phyloP scores from a whole-genome alignment of 2,113 vertebrate genomes.

The Irena cyanogastra region DNA sequence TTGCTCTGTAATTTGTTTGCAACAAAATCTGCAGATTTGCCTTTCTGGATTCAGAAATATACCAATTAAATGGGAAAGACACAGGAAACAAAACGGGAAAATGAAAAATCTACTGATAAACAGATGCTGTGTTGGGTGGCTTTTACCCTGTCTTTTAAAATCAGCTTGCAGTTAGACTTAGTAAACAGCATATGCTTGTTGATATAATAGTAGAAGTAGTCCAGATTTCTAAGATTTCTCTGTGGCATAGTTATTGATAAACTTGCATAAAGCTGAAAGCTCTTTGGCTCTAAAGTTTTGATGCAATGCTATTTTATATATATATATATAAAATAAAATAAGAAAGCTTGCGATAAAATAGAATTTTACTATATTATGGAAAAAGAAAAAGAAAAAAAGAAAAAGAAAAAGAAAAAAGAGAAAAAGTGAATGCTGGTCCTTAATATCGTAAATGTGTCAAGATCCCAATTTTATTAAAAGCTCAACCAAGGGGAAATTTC shows the following conservation, averaged over 20 bases:
- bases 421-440: no score
- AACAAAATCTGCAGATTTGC: background rate
- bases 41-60: background rate
- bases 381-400: background rate
- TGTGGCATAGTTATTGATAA: background rate
- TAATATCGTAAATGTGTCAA: background rate
- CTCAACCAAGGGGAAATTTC: background rate
- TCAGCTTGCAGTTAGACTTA: background rate
- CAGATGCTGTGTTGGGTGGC: background rate
- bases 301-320: background rate
- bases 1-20: background rate
- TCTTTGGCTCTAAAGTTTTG: background rate
- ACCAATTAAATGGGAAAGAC: background rate
- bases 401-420: no score
- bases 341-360: background rate
- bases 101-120: background rate
- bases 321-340: background rate
- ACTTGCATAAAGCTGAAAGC: background rate
- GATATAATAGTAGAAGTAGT: background rate
- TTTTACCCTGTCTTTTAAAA: background rate
- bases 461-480: background rate
- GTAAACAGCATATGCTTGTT: background rate
- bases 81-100: background rate
- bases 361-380: no score
- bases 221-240: background rate